Evolutionary conservation across 2,888 invertebrate species (phyloP).

Genomic region (Nineta flava): DNA sequence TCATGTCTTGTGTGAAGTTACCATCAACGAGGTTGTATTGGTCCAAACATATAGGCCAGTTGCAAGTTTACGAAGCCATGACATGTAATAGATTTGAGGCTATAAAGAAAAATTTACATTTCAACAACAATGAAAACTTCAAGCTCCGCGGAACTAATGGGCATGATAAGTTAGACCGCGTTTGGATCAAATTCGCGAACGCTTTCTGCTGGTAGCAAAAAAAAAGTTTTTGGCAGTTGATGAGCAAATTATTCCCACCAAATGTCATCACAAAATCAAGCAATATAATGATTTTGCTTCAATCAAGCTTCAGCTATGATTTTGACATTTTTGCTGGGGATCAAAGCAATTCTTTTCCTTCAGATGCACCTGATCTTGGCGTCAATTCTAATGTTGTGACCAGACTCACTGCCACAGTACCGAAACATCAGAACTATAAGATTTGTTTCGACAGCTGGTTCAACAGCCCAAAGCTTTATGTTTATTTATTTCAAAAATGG

Average conservation of each 20-base stretch:
- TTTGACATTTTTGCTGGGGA: slow-evolving; percentile 21
- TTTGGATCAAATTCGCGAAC: slow-evolving; percentile 10
- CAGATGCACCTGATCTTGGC: slow-evolving; percentile 16
- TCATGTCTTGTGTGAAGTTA: slow-evolving; percentile 11
- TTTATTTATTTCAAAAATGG: slow-evolving; percentile 11
- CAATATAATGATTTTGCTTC: slow-evolving; percentile 21
- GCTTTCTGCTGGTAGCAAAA: slow-evolving; percentile 15
- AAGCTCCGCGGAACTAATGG: slow-evolving; percentile 10
- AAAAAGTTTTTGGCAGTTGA: slow-evolving; percentile 19
- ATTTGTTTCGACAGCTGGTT: slow-evolving; percentile 19
- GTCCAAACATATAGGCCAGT: slow-evolving; percentile 10
- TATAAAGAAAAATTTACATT: slow-evolving; percentile 13
- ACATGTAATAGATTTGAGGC: slow-evolving; percentile 15
- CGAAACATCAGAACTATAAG: slow-evolving; percentile 15
- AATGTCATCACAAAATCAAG: slow-evolving; percentile 14
- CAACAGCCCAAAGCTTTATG: slow-evolving; percentile 11
- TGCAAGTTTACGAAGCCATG: slow-evolving; percentile 7
- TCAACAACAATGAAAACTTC: slow-evolving; percentile 7
- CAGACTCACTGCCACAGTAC: slow-evolving; percentile 13
- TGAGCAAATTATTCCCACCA: slow-evolving; percentile 22
- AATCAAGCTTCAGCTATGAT: slow-evolving; percentile 22
- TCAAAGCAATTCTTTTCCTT: slow-evolving; percentile 14
- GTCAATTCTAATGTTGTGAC: slow-evolving; percentile 14
- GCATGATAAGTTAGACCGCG: slow-evolving; percentile 17
- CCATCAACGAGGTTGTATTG: slow-evolving; percentile 9